Percentiles rank a stretch among this genome's conserved stretches.
Evolutionary conservation across 2,888 invertebrate species (phyloP).

Genomic region (Euproctis similis): DNA sequence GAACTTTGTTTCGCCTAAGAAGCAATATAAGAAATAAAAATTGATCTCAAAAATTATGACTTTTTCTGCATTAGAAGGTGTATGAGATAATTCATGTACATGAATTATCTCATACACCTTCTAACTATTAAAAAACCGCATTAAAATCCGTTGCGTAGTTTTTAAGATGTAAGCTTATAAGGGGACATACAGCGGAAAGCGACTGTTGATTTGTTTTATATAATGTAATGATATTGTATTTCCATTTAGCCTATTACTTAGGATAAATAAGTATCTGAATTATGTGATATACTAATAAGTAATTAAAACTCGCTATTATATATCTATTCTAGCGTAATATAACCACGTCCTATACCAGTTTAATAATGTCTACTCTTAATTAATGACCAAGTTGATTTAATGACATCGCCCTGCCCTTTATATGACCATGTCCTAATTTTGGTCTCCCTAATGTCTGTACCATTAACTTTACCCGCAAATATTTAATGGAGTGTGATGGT

Average conservation of each 20-base stretch:
- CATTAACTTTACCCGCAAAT: no score
- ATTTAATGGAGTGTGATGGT: no score
- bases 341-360: constrained; percentile 1
- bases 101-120: neutral
- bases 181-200: no score
- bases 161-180: no score
- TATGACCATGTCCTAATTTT: constrained; percentile 3
- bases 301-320: no score
- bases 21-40: no score
- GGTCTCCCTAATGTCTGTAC: no score
- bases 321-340: neutral
- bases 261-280: neutral
- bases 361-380: neutral
- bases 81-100: neutral
- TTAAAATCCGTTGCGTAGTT: neutral
- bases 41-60: neutral
- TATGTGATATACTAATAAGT: no score
- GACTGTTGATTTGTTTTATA: no score
- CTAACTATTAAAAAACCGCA: neutral
- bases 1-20: no score
- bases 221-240: no score
- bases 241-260: no score
- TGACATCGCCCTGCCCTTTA: constrained; percentile 2
- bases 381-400: constrained; percentile 6
- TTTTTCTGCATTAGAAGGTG: neutral